Base-by-base conservation (phyloP, 1,140 invertebrate species). In the Propsilocerus akamusi region DNA sequence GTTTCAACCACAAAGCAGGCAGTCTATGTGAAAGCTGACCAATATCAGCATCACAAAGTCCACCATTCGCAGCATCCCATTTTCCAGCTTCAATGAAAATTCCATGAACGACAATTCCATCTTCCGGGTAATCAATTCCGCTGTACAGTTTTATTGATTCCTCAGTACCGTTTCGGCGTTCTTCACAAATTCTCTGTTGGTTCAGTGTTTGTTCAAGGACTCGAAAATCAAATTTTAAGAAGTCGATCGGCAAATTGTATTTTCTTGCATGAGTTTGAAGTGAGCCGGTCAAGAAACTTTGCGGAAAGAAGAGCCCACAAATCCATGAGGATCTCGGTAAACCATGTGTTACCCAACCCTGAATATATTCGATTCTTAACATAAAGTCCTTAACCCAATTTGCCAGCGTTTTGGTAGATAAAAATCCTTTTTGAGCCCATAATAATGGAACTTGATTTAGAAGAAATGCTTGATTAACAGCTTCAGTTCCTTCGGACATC, bases 241-340 rank as follows among this genome's bases (percentile, higher is more conserved):
- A 76, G 67, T 93, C 89, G 26, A 93, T 91, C 2, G 90, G 86
- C 41, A 86, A 73, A 26, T 78, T 72, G 54, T 88, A 84, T 57
- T 83, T 83, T 28, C 89, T 70, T 1, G 88, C 84, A 64, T 80
- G 81, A 1, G 87, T 87, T 67, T 93, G 90, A 47, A 91, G 66
- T 12, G 82, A 75, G 4, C 86, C 87, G 5, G 89, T 93, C 50
- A 93, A 71, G 59, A 94, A 86, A 30, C 87, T 87, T 73, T 93
- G 89, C 0, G 88, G 87, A 61, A 91, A 93, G 63, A 86, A 94
- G 57, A 93, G 80, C 14, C 89, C 90, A 30, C 87, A 86, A 25
- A 94, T 64, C 90, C 89, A 94, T 59, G 80, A 92, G 5, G 86
- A 90, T 26, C 73, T 71, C 10, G 85, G 86, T n/a, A 67, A 68